Conservation (phyloP, 2,888 invertebrate genomes). For the Euzophera pinguis region DNA sequence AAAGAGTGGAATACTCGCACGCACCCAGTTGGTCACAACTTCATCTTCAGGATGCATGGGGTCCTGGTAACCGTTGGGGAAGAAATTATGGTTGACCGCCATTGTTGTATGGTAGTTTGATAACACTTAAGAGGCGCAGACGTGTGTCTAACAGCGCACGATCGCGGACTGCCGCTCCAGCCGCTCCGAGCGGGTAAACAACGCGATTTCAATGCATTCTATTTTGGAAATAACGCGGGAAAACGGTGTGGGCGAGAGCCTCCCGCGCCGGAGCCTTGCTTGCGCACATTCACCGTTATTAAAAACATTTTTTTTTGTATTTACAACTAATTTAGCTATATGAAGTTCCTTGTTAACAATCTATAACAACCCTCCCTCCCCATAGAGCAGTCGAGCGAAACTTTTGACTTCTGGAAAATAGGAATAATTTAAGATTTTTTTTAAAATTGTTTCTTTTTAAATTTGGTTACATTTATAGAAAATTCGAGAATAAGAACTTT, state of each 20-base stretch:
- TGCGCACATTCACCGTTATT: constrained; percentile 35
- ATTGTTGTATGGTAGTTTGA: constrained; percentile 31
- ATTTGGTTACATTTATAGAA: too few species aligned
- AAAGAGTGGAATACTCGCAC: constrained; percentile 38
- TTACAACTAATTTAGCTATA: too few species aligned
- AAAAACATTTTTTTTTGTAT: not conserved
- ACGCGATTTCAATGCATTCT: constrained; percentile 75
- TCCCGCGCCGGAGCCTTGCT: constrained; percentile 52
- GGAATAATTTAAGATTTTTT: too few species aligned
- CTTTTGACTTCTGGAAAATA: too few species aligned
- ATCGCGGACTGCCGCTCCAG: constrained; percentile 71
- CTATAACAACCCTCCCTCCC: too few species aligned
- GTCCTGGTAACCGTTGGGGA: constrained; percentile 77
- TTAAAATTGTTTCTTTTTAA: too few species aligned
- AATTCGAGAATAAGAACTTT: too few species aligned
- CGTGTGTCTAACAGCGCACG: constrained; percentile 63
- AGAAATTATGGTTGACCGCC: constrained; percentile 73
- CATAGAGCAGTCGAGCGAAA: too few species aligned
- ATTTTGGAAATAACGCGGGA: constrained; percentile 76
- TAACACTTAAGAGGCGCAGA: constrained; percentile 51
- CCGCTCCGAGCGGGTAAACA: constrained; percentile 67
- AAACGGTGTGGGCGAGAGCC: constrained; percentile 67
- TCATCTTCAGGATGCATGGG: constrained; percentile 79
- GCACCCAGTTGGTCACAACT: constrained; percentile 81
- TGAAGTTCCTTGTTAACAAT: too few species aligned